These are phyloP conservation scores for Lasioglossum pauxillum DNA, from an alignment of 2,888 invertebrate species.

Conservation along the genomic window DNA sequence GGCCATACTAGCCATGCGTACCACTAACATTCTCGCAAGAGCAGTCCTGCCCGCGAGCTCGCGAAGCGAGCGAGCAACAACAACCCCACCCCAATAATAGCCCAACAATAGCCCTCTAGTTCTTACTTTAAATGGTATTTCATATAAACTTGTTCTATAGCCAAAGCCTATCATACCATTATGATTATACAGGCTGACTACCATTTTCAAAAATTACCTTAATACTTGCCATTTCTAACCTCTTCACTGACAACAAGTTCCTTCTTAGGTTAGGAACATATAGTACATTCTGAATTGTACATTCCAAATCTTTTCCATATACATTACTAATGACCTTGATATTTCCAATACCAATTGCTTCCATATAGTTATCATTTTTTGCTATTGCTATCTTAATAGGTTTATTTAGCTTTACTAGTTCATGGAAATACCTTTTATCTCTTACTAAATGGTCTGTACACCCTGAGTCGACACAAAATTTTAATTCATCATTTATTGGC, in stretches of 20 bases:
- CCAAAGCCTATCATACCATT: too few species aligned
- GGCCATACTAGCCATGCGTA: too few species aligned
- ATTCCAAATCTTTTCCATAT: background rate
- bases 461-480: too few species aligned
- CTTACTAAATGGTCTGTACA: background rate
- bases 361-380: slow-evolving; percentile 8
- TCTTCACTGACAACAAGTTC: slow-evolving; percentile 19
- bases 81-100: too few species aligned
- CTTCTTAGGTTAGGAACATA: slow-evolving; percentile 10
- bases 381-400: slow-evolving; percentile 26
- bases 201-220: slow-evolving; percentile 12
- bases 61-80: too few species aligned
- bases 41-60: too few species aligned
- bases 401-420: slow-evolving; percentile 19
- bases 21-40: too few species aligned
- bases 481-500: too few species aligned
- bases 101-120: too few species aligned
- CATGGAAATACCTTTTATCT: slow-evolving; percentile 3
- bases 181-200: too few species aligned
- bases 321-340: background rate
- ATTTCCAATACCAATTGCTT: background rate
- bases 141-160: too few species aligned
- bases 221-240: slow-evolving; percentile 4
- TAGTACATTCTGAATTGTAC: slow-evolving; percentile 8
- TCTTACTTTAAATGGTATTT: too few species aligned